Evolutionary conservation across 2,113 vertebrate genomes (phyloP), one percentile per base, ranked within the genome.

Genomic region (Heterochromis multidens): DNA sequence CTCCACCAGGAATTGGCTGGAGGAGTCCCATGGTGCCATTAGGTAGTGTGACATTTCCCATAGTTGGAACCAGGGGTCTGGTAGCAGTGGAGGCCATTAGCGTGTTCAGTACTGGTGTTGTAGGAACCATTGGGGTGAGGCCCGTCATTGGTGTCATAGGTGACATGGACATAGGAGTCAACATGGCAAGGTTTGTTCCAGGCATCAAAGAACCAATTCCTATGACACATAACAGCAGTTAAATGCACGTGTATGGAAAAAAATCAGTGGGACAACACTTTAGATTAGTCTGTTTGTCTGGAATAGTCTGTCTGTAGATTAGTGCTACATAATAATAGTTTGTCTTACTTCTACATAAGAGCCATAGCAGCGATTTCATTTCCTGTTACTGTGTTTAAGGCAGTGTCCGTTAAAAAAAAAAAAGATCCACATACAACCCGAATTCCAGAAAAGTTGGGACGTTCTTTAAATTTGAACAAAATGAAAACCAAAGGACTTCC

Each of bases 151-250:
- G 84, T 57, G 93, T 83, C 91, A 96, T 54, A 52, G 86, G 95
- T 96, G 92, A 77, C 84, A 95, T 79, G 59, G 97, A 94, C 79
- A 97, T 92, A 43, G 97, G 85, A 4, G 92, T 90, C 67, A 95
- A 92, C 81, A 97, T 93, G 27, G 95, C 67, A 83, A 97, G 89
- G 87, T 92, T 93, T 77, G 89, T 23, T 25, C 96, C 97, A 52
- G 97, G 89, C 92, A 98, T 97, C 95, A 98, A 95, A 85, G 97
- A 94, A 92, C 96, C 97, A 95, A 99, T 97, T 90, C 98, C 98
- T 99, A 65, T 4, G 33, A 76, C 27, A 90, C 25, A 54, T 56
- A 6, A 52, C 17, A 54, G 46, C 31, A 29, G 21, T 29, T 54
- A 54, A 74, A 14, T 54, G 4, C 6, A 57, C 7, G 21, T 35